Base-by-base conservation (phyloP, 2,113 vertebrate species). In the Pipa parva region DNA sequence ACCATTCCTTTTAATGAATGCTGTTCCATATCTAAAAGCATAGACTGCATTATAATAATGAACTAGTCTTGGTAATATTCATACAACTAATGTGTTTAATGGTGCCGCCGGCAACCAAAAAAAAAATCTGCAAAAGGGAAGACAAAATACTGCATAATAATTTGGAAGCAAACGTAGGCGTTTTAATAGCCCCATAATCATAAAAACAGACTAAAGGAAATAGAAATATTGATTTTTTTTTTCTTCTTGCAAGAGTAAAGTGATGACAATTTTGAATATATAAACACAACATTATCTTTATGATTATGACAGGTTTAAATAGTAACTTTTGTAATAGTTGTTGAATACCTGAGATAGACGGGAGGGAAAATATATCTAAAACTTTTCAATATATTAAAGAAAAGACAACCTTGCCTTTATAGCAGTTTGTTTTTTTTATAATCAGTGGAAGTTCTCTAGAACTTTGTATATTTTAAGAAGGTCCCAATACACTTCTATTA, bases 141-240 rank as follows among this genome's bases (percentile, higher is more conserved):
- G 39, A 3, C 3, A 70, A 59, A 51, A 11, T 37, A 57, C 66
- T 61, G 25, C 29, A 63, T n/a, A 46, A 21, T 51, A 33, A 9
- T 65, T 45, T 60, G 74, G 49, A 67, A 69, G 3, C 61, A 52
- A 45, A 8, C 45, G n/a, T 45, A 60, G 2, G 21, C 42, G 58
- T 73, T 73, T 71, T 72, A 76, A 77, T 75, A 63, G 13, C 1
- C 9, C 62, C 7, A 55, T 61, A 25, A 22, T 55, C 75, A n/a
- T 70, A 73, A 67, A 26, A 50, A 76, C 75, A 71, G 17, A 72
- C 73, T 61, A 73, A 26, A 78, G 33, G 45, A 77, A 76, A 76
- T 61, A 8, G 58, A 76, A 73, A 74, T 74, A 83, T 25, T 79
- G 72, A 75, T 76, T 75, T 79, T 36, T 22, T 29, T 63, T 20